Conservation (phyloP, 1,140 invertebrate species). For the Bilobella aurantiaca region DNA sequence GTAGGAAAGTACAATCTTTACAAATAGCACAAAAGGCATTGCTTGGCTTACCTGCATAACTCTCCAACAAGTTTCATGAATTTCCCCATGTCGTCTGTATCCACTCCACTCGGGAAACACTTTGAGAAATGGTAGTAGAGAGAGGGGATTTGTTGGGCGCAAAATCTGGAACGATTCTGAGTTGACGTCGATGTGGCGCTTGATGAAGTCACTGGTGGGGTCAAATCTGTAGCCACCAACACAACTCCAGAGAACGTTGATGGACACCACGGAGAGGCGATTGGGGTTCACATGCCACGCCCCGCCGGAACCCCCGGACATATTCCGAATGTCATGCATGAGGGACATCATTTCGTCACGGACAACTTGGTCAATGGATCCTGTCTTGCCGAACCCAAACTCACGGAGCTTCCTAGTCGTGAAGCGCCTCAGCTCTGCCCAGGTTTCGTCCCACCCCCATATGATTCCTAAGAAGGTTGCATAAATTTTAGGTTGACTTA, state of each 20-base stretch:
- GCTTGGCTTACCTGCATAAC: too few species aligned
- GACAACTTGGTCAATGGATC: conserved; percentile 6
- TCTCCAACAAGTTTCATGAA: conserved; percentile 33
- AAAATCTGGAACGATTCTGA: not conserved
- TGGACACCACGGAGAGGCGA: not conserved
- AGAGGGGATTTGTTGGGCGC: not conserved
- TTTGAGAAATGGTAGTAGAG: conserved; percentile 13
- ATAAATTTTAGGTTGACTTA: too few species aligned
- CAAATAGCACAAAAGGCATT: too few species aligned
- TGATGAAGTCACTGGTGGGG: conserved; percentile 36
- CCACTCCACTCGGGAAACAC: not conserved
- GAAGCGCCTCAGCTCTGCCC: conserved; percentile 13
- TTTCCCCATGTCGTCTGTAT: not conserved
- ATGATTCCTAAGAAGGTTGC: too few species aligned
- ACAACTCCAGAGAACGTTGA: conserved; percentile 64
- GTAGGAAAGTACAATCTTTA: too few species aligned
- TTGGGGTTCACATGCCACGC: not conserved
- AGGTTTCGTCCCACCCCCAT: conserved; percentile 10
- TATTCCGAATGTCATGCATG: not conserved
- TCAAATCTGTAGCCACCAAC: conserved; percentile 59
- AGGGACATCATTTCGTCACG: conserved; percentile 10
- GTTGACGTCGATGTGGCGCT: conserved; percentile 7
- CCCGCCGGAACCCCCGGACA: not conserved
- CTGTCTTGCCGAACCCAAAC: conserved; percentile 36
- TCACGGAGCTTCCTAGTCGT: conserved; percentile 16